phyloP scores from a whole-genome alignment of 2,888 invertebrate genomes.

The Coronaproctus castanopsis region DNA sequence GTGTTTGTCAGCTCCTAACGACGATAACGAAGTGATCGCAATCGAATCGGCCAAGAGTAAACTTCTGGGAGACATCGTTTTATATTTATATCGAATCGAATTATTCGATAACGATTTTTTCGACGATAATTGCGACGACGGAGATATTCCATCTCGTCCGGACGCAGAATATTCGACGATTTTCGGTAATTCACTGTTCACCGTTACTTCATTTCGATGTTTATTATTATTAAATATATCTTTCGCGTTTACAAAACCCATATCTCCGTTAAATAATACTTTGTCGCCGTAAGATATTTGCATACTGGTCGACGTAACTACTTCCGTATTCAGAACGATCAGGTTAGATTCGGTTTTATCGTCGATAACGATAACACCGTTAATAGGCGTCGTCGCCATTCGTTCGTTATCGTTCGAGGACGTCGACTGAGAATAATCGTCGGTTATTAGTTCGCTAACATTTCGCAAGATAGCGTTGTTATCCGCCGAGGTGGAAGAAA shows the following conservation, averaged over 20 bases:
- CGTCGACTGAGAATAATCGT: constrained; percentile 2
- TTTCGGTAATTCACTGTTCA: not conserved
- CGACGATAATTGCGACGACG: not conserved
- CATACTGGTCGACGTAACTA: constrained; percentile 15
- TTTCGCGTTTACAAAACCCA: not conserved
- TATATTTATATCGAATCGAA: not conserved
- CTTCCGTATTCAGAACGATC: constrained; percentile 15
- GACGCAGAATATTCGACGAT: too few species aligned
- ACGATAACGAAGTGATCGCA: too few species aligned
- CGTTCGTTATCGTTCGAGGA: not conserved
- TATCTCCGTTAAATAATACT: not conserved
- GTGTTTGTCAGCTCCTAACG: too few species aligned
- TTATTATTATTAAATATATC: not conserved
- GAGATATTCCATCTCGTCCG: not conserved
- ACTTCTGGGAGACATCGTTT: not conserved
- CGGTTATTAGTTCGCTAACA: not conserved
- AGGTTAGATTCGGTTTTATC: constrained; percentile 2
- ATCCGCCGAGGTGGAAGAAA: too few species aligned
- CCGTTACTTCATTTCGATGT: not conserved
- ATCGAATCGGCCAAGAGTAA: not conserved
- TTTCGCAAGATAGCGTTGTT: too few species aligned
- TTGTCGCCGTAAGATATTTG: constrained; percentile 13
- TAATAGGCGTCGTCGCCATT: too few species aligned
- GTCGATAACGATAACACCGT: constrained; percentile 1
- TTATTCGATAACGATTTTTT: not conserved